Conservation (phyloP, 2,888 invertebrate species). For the Sialis lutaria region DNA sequence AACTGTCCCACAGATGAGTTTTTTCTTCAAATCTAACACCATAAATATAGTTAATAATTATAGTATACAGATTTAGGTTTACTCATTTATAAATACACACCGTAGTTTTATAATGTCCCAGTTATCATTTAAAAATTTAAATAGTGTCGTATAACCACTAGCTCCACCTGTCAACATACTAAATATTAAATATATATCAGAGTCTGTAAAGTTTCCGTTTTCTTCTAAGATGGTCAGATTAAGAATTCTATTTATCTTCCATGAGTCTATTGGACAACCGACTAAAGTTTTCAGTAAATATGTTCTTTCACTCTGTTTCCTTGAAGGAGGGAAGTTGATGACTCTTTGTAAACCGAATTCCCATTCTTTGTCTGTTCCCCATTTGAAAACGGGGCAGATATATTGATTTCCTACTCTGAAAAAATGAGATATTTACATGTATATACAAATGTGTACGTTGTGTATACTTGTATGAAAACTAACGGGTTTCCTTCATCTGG, state of each 20-base stretch:
- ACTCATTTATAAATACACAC: slow-evolving; percentile 24
- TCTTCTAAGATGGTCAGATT: slow-evolving; percentile 51
- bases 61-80: too few species aligned
- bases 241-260: slow-evolving; percentile 46
- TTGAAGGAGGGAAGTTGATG: slow-evolving; percentile 50
- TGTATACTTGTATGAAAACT: slow-evolving; percentile 21
- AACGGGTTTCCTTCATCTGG: slow-evolving; percentile 70
- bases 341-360: slow-evolving; percentile 63
- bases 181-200: slow-evolving; percentile 56
- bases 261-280: slow-evolving; percentile 56
- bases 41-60: too few species aligned
- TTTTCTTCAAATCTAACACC: slow-evolving; percentile 41
- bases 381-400: slow-evolving; percentile 67
- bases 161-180: slow-evolving; percentile 56
- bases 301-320: slow-evolving; percentile 57
- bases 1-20: slow-evolving; percentile 57
- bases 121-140: slow-evolving; percentile 50
- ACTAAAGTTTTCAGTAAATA: slow-evolving; percentile 61
- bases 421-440: slow-evolving; percentile 5
- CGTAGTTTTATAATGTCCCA: slow-evolving; percentile 49
- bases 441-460: not conserved
- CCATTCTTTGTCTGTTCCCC: slow-evolving; percentile 67
- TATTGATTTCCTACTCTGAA: slow-evolving; percentile 54
- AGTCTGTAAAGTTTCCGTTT: slow-evolving; percentile 57
- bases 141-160: slow-evolving; percentile 52